A percentile compares a stretch with the other conserved stretches of the same genome.
phyloP scores from a whole-genome alignment of 2,888 invertebrate species.

The Eupelmus urozonus region DNA sequence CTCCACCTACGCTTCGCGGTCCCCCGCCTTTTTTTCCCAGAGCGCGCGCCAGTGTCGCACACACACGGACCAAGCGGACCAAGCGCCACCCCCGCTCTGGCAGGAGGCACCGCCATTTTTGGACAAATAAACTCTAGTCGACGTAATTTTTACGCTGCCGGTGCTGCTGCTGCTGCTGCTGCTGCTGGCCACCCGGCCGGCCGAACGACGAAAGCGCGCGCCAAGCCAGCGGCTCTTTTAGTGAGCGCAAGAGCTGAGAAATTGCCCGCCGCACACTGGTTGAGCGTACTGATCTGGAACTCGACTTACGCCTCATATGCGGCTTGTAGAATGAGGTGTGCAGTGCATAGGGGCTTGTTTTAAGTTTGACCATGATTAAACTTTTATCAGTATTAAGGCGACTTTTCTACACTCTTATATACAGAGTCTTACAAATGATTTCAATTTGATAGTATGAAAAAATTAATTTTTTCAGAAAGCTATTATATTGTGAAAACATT shows the following conservation, averaged over 20 bases:
- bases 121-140: conserved; percentile 81
- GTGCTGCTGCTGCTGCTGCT: conserved; percentile 75
- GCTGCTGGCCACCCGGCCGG: conserved; percentile 63
- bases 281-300: background rate
- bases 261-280: conserved; percentile 60
- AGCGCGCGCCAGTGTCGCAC: conserved; percentile 64
- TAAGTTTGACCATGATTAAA: conserved; percentile 42
- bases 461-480: background rate
- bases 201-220: conserved; percentile 77
- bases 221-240: conserved; percentile 61
- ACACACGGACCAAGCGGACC: conserved; percentile 70
- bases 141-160: conserved; percentile 86
- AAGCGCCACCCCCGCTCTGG: conserved; percentile 71
- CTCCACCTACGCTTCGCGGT: conserved; percentile 65
- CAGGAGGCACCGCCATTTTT: conserved; percentile 76
- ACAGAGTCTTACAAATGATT: too few relatives aligned
- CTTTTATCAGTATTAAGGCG: conserved; percentile 20
- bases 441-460: too few relatives aligned
- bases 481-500: background rate
- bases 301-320: background rate
- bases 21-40: conserved; percentile 72
- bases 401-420: background rate
- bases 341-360: background rate
- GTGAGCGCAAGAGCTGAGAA: conserved; percentile 39
- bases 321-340: too few relatives aligned